phyloP scores from a whole-genome alignment of 2,797 vertebrate genomes.

The Apogon talboti region DNA sequence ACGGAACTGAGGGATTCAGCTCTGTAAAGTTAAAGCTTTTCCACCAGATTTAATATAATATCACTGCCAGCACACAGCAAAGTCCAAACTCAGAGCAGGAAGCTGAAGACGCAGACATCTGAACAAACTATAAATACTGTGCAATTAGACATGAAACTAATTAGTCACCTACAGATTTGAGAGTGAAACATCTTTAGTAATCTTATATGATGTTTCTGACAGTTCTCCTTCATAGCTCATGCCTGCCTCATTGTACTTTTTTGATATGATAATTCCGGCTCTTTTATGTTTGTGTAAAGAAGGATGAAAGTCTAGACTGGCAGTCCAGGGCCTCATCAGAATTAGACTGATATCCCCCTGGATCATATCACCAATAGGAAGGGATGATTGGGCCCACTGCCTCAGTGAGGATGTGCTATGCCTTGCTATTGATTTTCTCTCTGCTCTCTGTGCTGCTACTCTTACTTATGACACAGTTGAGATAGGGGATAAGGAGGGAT shows the following conservation, averaged over 20 bases:
- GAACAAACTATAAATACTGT: conserved; percentile 63
- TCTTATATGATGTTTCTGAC: conserved; percentile 46
- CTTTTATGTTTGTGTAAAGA: conserved; percentile 77
- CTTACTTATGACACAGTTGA: conserved; percentile 79
- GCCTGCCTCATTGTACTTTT: conserved; percentile 43
- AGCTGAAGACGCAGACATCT: conserved; percentile 35
- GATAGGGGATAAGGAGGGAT: conserved; percentile 74
- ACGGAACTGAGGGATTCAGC: conserved; percentile 31
- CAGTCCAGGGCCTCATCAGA: conserved; percentile 71
- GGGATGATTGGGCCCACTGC: conserved; percentile 72
- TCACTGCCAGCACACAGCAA: conserved; percentile 41
- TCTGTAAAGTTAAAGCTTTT: conserved; percentile 48
- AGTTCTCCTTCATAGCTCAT: conserved; percentile 35
- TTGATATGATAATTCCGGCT: conserved; percentile 70
- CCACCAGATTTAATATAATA: conserved; percentile 46
- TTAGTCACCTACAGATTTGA: conserved; percentile 61
- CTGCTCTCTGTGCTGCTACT: conserved; percentile 68
- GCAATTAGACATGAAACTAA: conserved; percentile 69
- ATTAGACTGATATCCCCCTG: conserved; percentile 74
- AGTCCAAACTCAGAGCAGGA: conserved; percentile 48
- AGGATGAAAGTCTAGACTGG: conserved; percentile 76
- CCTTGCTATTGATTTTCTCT: conserved; percentile 81
- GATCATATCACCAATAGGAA: conserved; percentile 75
- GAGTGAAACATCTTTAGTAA: conserved; percentile 47
- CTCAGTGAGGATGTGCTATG: conserved; percentile 68